Evolutionary conservation across 2,113 vertebrate species (phyloP).

Genomic region (Epinephelus cyanopodus): DNA sequence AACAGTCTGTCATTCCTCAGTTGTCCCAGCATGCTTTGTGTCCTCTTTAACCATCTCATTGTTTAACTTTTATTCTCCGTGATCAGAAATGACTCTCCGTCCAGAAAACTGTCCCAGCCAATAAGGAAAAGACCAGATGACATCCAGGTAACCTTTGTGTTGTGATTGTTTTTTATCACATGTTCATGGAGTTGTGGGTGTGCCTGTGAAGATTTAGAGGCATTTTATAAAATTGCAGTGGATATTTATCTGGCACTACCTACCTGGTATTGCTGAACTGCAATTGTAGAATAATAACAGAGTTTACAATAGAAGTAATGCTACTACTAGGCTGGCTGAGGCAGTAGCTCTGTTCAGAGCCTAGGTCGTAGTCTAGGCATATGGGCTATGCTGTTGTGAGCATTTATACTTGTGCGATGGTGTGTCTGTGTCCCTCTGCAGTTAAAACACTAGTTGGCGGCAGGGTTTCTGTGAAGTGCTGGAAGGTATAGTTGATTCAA

Average conservation of each 20-base stretch:
- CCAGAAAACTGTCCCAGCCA: conserved; percentile 70
- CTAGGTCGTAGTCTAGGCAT: too few relatives aligned
- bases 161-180: conserved; percentile 21
- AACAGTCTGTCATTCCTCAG: not conserved
- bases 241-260: not conserved
- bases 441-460: too few relatives aligned
- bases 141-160: conserved; percentile 67
- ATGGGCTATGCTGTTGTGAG: too few relatives aligned
- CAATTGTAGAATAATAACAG: not conserved
- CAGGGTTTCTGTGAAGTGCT: too few relatives aligned
- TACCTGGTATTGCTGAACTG: not conserved
- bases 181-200: not conserved
- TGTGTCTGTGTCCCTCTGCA: too few relatives aligned
- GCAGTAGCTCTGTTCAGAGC: not conserved
- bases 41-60: not conserved
- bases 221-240: not conserved
- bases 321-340: not conserved
- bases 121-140: conserved; percentile 78
- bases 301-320: not conserved
- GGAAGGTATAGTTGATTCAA: too few relatives aligned
- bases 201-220: not conserved
- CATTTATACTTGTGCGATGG: too few relatives aligned
- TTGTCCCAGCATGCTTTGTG: not conserved
- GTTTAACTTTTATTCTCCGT: not conserved
- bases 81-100: conserved; percentile 70